phyloP scores from a whole-genome alignment of 2,113 vertebrate species.

The Leiothrix lutea region DNA sequence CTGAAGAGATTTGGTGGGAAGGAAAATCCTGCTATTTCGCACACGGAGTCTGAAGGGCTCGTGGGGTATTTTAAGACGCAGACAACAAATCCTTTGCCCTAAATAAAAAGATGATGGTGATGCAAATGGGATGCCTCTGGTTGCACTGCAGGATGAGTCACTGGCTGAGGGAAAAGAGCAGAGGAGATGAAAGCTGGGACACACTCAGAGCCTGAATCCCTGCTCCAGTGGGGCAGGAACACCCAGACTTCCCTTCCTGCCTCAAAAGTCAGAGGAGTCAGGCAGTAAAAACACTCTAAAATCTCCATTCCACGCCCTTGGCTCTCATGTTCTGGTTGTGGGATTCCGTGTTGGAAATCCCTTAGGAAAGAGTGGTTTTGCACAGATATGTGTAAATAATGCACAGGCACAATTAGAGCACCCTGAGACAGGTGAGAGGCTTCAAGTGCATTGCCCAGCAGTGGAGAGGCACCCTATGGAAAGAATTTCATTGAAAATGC shows the following conservation, averaged over 20 bases:
- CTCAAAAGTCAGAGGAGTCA: not conserved
- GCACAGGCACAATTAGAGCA: not conserved
- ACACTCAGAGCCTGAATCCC: not conserved
- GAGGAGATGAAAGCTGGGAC: not conserved
- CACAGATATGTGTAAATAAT: not conserved
- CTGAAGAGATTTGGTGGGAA: not conserved
- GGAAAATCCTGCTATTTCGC: not conserved
- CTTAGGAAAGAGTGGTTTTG: not conserved
- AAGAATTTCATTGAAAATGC: rapidly evolving
- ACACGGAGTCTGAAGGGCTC: not conserved
- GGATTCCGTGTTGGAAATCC: not conserved
- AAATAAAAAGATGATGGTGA: not conserved
- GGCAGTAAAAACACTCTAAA: not conserved
- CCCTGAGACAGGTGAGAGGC: rapidly evolving
- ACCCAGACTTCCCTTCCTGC: not conserved
- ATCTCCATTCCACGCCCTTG: rapidly evolving
- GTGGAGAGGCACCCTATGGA: not conserved
- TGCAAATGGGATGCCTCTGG: not conserved
- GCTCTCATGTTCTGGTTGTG: not conserved
- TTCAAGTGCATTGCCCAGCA: not conserved
- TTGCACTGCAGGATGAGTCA: constrained; percentile 41
- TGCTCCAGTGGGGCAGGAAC: not conserved
- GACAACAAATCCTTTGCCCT: not conserved
- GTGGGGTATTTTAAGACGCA: not conserved
- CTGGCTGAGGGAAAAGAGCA: not conserved